Evolutionary conservation across 2,888 invertebrate genomes (phyloP).

Genomic region (Andricus quercusramuli): DNA sequence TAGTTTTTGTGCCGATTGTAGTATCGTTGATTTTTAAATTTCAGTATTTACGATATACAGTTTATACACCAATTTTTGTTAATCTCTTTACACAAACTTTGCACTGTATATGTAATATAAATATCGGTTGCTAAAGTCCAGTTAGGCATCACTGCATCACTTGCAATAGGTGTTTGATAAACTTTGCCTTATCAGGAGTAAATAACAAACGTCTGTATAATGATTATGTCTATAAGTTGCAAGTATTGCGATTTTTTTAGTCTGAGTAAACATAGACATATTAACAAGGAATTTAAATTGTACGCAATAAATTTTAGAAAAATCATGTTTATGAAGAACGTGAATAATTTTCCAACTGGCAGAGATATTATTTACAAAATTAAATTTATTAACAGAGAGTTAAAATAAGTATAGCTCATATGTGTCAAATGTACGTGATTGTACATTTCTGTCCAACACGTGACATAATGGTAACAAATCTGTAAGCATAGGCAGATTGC

Average conservation of each 20-base stretch:
- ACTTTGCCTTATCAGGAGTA: conserved; percentile 38
- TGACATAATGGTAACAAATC: conserved; percentile 57
- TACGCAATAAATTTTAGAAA: not conserved
- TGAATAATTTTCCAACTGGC: not conserved
- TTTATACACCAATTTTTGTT: not conserved
- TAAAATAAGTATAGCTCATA: not conserved
- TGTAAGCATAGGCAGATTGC: conserved; percentile 58
- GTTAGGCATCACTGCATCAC: not conserved
- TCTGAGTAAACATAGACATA: not conserved
- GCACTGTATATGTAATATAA: not conserved
- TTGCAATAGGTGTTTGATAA: conserved; percentile 42
- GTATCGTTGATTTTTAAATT: not conserved
- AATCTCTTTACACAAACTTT: not conserved
- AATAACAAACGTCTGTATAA: conserved; percentile 40
- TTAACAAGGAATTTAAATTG: not conserved
- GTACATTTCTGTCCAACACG: conserved; percentile 38
- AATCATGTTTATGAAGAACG: not conserved
- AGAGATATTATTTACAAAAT: not conserved
- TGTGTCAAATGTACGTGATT: not conserved
- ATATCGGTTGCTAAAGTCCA: conserved; percentile 26
- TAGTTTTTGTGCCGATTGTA: no score
- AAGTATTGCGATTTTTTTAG: not conserved
- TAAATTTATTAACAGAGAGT: not conserved
- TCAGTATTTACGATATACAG: not conserved
- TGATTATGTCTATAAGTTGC: not conserved